Percentiles rank a stretch among this genome's conserved stretches.
Evolutionary conservation across 2,888 invertebrate genomes (phyloP).

Genomic region (Cephus pygmeus): DNA sequence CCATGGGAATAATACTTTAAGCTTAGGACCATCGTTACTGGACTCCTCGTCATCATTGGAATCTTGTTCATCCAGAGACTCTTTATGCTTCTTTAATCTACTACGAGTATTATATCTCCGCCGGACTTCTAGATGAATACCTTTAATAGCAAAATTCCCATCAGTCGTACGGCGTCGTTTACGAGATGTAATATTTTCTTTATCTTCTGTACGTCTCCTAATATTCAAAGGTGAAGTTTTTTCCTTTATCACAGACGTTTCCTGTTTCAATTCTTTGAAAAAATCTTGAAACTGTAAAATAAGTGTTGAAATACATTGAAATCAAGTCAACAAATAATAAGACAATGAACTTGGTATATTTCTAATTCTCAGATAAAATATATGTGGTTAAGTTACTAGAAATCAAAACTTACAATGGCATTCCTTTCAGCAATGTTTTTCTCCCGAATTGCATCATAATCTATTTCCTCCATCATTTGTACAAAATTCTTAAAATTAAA

Average conservation of each 20-base stretch:
- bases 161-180: conserved; percentile 29
- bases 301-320: neutral
- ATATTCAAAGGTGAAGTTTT: neutral
- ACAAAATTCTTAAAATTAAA: neutral
- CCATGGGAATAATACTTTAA: conserved; percentile 52
- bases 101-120: conserved; percentile 47
- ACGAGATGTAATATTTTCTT: conserved; percentile 38
- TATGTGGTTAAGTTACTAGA: conserved; percentile 6
- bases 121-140: conserved; percentile 19
- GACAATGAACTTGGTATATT: neutral
- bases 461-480: conserved; percentile 13
- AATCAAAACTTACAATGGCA: conserved; percentile 48
- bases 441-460: conserved; percentile 52
- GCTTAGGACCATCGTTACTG: conserved; percentile 19
- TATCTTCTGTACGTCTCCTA: conserved; percentile 24
- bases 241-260: conserved; percentile 26
- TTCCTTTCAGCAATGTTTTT: conserved; percentile 57
- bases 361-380: neutral
- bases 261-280: conserved; percentile 43
- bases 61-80: conserved; percentile 17
- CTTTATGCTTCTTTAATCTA: conserved; percentile 5
- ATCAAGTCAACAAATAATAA: conserved; percentile 2
- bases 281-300: conserved; percentile 50
- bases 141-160: neutral
- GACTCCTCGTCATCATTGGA: conserved; percentile 15